Evolutionary conservation across 2,888 invertebrate species (phyloP), one percentile per base, ranked within the genome.

Genomic region (Unio pictorum): DNA sequence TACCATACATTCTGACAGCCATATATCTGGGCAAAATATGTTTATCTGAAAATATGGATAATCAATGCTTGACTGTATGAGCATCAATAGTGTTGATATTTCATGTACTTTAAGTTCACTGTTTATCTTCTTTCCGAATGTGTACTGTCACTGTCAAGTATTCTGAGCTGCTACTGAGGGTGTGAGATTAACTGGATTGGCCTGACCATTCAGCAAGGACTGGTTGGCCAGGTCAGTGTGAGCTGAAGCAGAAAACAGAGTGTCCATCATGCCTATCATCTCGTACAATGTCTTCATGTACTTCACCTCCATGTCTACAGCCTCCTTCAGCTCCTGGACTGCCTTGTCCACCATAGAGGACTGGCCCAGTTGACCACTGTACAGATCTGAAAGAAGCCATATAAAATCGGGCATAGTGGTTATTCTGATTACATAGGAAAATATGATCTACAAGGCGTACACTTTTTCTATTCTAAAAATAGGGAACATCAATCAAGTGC

Each of bases 301-400:
- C 4, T 74, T 67, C 5, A 89, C 92, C 91, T 96, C 96, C 73
- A 92, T 92, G 76, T 92, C 91, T 30, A 96, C 90, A 73, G 93
- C 91, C 64, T 92, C 90, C 57, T 92, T 91, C 5, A 97, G 91
- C 17, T 92, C 89, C 67, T 91, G 91, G 80, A 95, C 93, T 72
- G 93, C 90, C 74, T 92, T 91, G 61, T 93, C 91, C 59, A 94
- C 91, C 71, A 93, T 91, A 26, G 93, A 92, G 34, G 93, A 93
- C 81, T 82, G 80, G 20, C 77, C 92, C 90, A 76, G 93, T 92
- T 79, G 79, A 18, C 76, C 75, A 30, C 76, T 73, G 73, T 88
- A 87, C 61, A 86, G 73, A 75, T 87, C 88, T 87, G 81, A 55
- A 82, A 80, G 66, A 67, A 62, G 66, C 59, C 28, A 69, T 66